phyloP scores from a whole-genome alignment of 1,140 invertebrate genomes.

The Dryas iulia region DNA sequence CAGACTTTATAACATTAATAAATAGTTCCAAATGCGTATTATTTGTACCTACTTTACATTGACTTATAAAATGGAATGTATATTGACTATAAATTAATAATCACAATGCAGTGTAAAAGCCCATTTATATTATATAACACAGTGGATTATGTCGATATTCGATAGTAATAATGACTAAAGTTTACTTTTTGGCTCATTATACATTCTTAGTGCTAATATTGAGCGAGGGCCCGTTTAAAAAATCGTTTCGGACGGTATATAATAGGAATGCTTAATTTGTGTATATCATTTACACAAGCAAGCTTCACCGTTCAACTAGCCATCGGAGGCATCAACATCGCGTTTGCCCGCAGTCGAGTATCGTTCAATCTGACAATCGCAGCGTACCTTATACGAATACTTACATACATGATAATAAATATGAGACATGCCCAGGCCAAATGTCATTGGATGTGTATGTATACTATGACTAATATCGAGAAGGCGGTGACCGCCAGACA shows the following conservation, averaged over 20 bases:
- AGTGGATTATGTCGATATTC: not conserved
- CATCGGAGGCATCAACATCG: not conserved
- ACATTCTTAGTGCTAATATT: not conserved
- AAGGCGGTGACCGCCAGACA: constrained; percentile 75
- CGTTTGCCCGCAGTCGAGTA: not conserved
- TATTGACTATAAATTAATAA: constrained; percentile 5
- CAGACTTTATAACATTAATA: constrained; percentile 13
- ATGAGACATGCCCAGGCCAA: constrained; percentile 65
- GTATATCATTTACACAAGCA: not conserved
- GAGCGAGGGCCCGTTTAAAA: not conserved
- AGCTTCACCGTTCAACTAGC: not conserved
- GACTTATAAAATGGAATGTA: constrained; percentile 5
- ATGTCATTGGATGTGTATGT: constrained; percentile 73
- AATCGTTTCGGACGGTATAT: not conserved
- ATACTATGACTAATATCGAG: constrained; percentile 75
- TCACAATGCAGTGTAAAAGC: constrained; percentile 3
- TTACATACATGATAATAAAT: constrained; percentile 63
- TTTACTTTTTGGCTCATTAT: constrained; percentile 1
- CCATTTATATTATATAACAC: not conserved
- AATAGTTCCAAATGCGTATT: constrained; percentile 43
- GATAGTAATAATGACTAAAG: constrained; percentile 8
- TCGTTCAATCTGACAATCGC: constrained; percentile 60
- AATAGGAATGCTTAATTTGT: not conserved
- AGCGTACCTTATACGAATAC: constrained; percentile 55
- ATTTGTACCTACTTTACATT: constrained; percentile 46